phyloP scores from a whole-genome alignment of 1,140 invertebrate species.

The Cydia pomonella region DNA sequence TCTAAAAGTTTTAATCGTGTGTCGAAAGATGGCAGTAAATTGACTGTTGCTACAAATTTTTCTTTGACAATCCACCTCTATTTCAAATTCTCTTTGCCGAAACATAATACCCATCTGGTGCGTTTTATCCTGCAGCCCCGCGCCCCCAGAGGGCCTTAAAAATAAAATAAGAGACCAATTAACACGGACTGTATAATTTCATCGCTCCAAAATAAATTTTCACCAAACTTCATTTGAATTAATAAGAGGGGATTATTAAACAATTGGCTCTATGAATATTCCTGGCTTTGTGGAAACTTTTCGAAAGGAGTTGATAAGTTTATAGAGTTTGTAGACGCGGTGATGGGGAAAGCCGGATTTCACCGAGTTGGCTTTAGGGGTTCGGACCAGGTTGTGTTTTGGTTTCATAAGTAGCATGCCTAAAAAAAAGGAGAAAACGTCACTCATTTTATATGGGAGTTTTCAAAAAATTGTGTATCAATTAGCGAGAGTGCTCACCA shows the following conservation, averaged over 20 bases:
- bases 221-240: conserved; percentile 30
- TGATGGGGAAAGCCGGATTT: neutral
- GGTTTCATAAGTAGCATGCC: neutral
- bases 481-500: too few relatives aligned
- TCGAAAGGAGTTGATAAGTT: conserved; percentile 25
- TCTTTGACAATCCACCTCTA: too few relatives aligned
- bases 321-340: conserved; percentile 11
- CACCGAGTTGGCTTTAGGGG: neutral
- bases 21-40: too few relatives aligned
- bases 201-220: conserved; percentile 26
- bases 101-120: too few relatives aligned
- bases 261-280: conserved; percentile 32
- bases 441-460: too few relatives aligned
- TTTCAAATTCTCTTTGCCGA: too few relatives aligned
- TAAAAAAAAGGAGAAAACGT: too few relatives aligned
- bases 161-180: conserved; percentile 28
- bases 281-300: conserved; percentile 20
- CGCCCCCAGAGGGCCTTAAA: neutral
- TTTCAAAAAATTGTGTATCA: too few relatives aligned
- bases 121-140: too few relatives aligned
- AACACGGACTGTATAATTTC: conserved; percentile 22
- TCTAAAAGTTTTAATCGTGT: too few relatives aligned
- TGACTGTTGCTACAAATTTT: too few relatives aligned
- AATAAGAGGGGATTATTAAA: conserved; percentile 32
- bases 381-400: neutral